These are phyloP conservation scores for Anser brachyrhynchus DNA, from an alignment of 2,113 vertebrate genomes.

Conservation along the genomic window DNA sequence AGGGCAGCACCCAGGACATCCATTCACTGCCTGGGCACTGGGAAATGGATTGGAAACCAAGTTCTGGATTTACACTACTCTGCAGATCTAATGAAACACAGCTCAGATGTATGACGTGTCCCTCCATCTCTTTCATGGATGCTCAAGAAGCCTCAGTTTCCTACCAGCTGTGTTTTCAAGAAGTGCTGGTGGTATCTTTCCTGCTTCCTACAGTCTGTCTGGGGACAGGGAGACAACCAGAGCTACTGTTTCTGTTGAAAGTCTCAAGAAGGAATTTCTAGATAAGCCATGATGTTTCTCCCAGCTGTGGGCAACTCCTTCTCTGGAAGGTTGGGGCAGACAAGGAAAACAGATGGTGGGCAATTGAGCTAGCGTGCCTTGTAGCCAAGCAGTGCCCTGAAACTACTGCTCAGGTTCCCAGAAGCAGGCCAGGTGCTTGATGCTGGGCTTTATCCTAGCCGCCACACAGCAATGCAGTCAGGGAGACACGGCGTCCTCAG, in stretches of 20 bases:
- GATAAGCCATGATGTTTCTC: background rate
- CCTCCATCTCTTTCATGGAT: background rate
- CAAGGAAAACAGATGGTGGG: background rate
- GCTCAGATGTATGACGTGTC: background rate
- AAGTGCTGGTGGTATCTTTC: background rate
- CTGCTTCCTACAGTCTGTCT: background rate
- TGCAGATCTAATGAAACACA: background rate
- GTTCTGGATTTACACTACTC: background rate
- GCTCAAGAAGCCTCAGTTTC: background rate
- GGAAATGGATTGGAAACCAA: background rate
- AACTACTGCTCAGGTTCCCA: background rate
- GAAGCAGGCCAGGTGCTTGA: accelerated
- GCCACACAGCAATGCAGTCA: background rate
- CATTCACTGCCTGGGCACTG: background rate
- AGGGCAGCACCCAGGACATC: background rate
- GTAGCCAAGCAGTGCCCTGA: background rate
- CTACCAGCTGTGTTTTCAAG: background rate
- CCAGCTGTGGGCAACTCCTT: background rate
- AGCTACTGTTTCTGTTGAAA: background rate
- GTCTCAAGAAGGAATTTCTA: background rate
- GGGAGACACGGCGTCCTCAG: background rate
- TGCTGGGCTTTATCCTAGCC: background rate
- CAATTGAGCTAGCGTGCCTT: background rate
- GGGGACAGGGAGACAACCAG: background rate
- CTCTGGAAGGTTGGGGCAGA: background rate